Percentiles rank a stretch among this genome's conserved stretches.
Conservation (phyloP, 2,797 vertebrate genomes). For the Sebastes dallii region DNA sequence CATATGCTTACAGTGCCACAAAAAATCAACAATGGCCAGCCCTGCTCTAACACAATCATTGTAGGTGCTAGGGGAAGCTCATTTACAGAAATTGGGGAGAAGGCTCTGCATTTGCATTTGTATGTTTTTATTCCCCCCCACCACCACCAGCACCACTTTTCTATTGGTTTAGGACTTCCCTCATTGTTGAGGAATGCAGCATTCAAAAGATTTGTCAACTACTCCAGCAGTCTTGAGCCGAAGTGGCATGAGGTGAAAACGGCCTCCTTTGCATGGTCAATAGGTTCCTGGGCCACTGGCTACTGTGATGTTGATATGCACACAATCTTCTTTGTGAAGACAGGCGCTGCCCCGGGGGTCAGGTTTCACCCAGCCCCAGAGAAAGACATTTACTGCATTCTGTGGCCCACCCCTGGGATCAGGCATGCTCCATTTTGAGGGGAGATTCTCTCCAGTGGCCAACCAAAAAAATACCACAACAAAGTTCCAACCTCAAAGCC, state of each 20-base stretch:
- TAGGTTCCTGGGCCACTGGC: slow-evolving; percentile 76
- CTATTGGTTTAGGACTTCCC: slow-evolving; percentile 1
- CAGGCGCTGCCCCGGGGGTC: slow-evolving; percentile 85
- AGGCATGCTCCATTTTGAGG: slow-evolving; percentile 79
- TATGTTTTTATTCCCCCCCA: not conserved
- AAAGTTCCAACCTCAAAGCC: slow-evolving; percentile 13
- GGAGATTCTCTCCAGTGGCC: slow-evolving; percentile 70
- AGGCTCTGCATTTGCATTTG: slow-evolving; percentile 13
- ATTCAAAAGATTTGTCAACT: slow-evolving; percentile 56
- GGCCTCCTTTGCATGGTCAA: slow-evolving; percentile 72
- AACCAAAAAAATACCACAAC: slow-evolving; percentile 7
- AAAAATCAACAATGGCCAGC: not conserved
- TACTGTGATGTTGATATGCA: slow-evolving; percentile 83
- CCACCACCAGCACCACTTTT: not conserved
- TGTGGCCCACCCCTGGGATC: slow-evolving; percentile 76
- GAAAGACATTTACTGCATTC: slow-evolving; percentile 80
- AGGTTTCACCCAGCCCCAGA: slow-evolving; percentile 81
- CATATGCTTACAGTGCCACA: not conserved
- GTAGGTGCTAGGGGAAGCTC: not conserved
- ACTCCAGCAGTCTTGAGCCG: slow-evolving; percentile 20
- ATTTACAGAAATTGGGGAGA: not conserved
- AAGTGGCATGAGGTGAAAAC: slow-evolving; percentile 61
- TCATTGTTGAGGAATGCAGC: slow-evolving; percentile 39
- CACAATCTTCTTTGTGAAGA: slow-evolving; percentile 86
- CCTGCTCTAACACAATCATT: not conserved